Percentiles rank a stretch among this genome's conserved stretches.
These are phyloP conservation scores for Candoia aspera DNA, from an alignment of 2,113 vertebrate genomes.

Conservation along the genomic window DNA sequence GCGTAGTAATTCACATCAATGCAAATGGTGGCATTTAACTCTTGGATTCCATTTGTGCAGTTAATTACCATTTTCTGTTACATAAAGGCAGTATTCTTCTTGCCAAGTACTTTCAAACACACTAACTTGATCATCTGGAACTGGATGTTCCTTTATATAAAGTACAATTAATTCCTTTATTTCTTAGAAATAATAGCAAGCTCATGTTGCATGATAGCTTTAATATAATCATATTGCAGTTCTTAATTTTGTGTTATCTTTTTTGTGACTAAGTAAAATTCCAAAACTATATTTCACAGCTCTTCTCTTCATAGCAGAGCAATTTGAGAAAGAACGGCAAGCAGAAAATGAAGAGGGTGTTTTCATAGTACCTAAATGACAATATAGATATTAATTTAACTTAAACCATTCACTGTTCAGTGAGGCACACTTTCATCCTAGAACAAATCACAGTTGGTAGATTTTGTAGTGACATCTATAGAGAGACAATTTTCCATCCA, in stretches of 20 bases:
- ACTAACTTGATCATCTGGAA: background rate
- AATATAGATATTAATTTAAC: background rate
- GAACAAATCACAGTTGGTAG: background rate
- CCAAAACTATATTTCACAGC: background rate
- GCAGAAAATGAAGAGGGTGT: background rate
- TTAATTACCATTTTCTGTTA: background rate
- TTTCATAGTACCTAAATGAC: background rate
- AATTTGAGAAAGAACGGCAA: background rate
- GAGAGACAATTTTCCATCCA: background rate
- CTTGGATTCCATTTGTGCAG: constrained; percentile 3
- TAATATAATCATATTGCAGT: background rate
- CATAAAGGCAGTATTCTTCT: background rate
- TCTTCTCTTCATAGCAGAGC: background rate
- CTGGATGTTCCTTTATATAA: background rate
- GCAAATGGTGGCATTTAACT: constrained; percentile 10
- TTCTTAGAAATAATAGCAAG: background rate
- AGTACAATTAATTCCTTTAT: background rate
- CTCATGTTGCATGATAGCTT: background rate
- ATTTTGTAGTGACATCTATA: background rate
- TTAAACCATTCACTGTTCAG: background rate
- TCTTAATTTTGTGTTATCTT: background rate
- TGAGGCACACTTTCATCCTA: background rate
- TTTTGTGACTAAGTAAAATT: background rate
- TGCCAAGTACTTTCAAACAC: background rate
- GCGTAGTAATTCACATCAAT: background rate